Conservation (phyloP, 2,113 vertebrate genomes). For the Casuarius casuarius region DNA sequence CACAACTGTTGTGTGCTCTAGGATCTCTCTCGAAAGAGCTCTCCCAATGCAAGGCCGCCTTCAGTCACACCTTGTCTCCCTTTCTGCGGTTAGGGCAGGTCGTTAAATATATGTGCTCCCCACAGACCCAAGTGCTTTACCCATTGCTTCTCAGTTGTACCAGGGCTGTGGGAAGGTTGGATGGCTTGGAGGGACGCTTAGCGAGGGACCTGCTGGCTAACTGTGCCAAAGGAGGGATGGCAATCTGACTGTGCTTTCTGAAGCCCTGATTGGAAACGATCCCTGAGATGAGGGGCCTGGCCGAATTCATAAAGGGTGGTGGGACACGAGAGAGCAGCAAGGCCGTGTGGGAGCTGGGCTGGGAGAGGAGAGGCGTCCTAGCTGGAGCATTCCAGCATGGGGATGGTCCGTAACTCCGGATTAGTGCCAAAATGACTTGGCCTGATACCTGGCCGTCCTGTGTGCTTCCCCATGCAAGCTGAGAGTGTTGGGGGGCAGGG, state of each 20-base stretch:
- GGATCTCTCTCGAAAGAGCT: neutral
- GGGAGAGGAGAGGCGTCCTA: neutral
- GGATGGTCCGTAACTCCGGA: neutral
- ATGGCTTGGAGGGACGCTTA: neutral
- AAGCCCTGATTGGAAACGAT: conserved; percentile 21
- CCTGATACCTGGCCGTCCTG: fast-evolving
- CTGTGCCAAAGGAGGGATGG: neutral
- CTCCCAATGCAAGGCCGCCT: neutral
- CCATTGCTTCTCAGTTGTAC: neutral
- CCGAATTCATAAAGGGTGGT: conserved; percentile 3
- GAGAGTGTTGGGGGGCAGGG: neutral
- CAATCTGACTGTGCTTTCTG: conserved; percentile 19
- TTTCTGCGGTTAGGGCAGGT: neutral
- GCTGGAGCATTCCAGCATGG: neutral
- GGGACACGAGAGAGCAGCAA: neutral
- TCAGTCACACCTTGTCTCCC: neutral
- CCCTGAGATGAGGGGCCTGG: neutral
- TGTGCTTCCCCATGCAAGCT: neutral
- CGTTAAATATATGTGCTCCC: neutral
- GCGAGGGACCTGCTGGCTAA: neutral
- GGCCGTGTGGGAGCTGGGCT: neutral
- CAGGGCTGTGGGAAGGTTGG: neutral
- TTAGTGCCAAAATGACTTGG: neutral
- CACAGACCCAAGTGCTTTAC: fast-evolving
- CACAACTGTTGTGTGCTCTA: neutral